Base-by-base conservation (phyloP, 2,888 invertebrate genomes). In the Meiosimyza decipiens region DNA sequence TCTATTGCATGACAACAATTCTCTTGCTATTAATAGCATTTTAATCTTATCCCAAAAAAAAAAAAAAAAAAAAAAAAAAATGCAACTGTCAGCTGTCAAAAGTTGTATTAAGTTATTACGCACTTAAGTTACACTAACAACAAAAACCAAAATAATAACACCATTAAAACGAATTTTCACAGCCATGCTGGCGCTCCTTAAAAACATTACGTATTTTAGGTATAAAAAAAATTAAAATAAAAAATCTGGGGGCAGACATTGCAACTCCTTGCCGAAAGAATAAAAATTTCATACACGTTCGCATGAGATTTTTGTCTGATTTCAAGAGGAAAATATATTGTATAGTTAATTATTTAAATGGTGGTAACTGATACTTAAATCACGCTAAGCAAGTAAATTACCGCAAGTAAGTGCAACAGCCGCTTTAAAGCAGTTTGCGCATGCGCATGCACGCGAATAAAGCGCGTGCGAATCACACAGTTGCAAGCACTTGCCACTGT, bases 281-380 rank as follows among this genome's bases (percentile, higher is more conserved):
- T 3, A 28, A 28, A 28, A 28, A 4, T 22, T 1, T 13, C 18
- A 55, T 22, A 22, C 55, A 22, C 55, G 55, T 22, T 54, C 16
- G n/a, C 54, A 18, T 55, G 18, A 64, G 12, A 50, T 49, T 49
- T 11, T 12, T 12, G 22, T 3, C 18, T 55, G 55, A 6, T 55
- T 50, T 64, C 9, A 16, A 13, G 22, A 50, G 18, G 40, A 70
- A 40, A 40, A 40, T 9, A 40, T 1, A 40, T 40, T 40, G 4
- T 70, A 70, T 70, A 40, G 70, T 70, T 70, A 70, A 70, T 70
- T 70, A 70, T 70, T 70, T 63, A 70, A 70, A 70, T 62, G 47
- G 40, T 63, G 47, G 70, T 28, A 70, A 70, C 18, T 18, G 54
- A 70, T 54, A 62, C 70, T 40, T 70, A 70, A 62, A 70, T 70